Evolutionary conservation across 2,797 vertebrate genomes (phyloP), one percentile per base, ranked within the genome.

Genomic region (Eleutherodactylus coqui): DNA sequence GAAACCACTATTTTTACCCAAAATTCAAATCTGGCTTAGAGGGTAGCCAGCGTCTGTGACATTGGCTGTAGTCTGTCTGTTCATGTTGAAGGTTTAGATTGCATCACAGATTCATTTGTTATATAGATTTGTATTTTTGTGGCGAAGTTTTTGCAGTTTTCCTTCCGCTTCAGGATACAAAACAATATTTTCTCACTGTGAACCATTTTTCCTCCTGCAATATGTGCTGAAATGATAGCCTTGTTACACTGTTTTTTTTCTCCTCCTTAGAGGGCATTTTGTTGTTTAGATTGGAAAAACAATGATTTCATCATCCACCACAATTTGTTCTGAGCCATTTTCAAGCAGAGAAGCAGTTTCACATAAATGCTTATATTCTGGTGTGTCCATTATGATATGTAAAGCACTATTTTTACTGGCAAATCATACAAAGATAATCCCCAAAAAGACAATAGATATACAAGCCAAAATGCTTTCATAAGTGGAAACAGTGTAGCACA

Each of bases 221-320:
- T 47, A 76, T 77, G 53, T 45, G 82, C 41, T 79, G 47, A 84
- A 76, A 67, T 84, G 72, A 76, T 64, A 83, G 82, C 49, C 73
- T 84, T 36, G 82, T 76, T 84, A 84, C 41, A 76, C 41, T 27
- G 16, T 29, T 60, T 75, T 83, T 62, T 55, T 55, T 49, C 5
- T 24, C 58, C 70, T 70, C 78, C 82, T 38, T 49, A 49, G 51
- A 64, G 53, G 29, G 38, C 29, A 60, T 84, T 84, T 60, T 75
- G 72, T 62, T 76, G 82, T 84, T 77, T 84, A 76, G 43, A 84
- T 76, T 64, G 82, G 55, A 75, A 64, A 84, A 84, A 76, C 82
- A 84, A 84, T 84, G 72, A 84, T 76, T 84, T 77, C 13, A 55
- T 67, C 82, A 84, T 76, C 55, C 58, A 38, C 58, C 47, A 43